Conservation (phyloP, 2,888 invertebrate genomes). For the Pogonocherus hispidulus region DNA sequence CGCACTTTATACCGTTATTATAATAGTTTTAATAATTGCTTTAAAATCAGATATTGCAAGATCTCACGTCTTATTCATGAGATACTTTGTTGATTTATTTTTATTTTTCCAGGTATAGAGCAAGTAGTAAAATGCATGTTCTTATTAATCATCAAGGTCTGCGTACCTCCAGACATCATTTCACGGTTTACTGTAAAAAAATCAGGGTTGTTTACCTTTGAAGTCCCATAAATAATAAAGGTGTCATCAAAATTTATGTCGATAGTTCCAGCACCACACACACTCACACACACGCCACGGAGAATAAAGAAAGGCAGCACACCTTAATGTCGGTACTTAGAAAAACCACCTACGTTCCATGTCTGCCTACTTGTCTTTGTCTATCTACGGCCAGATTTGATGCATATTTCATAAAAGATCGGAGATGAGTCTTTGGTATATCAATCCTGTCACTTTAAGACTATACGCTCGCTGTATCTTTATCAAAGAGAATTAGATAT, state of each 20-base stretch:
- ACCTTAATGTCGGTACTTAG: conserved; percentile 38
- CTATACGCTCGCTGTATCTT: too few species aligned
- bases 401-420: conserved; percentile 12
- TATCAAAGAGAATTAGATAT: too few species aligned
- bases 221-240: conserved; percentile 39
- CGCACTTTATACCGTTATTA: too few species aligned
- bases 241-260: conserved; percentile 46
- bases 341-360: conserved; percentile 31
- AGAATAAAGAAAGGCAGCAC: conserved; percentile 37
- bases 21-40: too few species aligned
- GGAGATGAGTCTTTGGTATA: background rate
- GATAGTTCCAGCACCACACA: conserved; percentile 38
- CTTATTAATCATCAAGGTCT: too few species aligned
- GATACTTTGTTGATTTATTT: too few species aligned
- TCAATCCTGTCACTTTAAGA: too few species aligned
- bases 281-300: conserved; percentile 35
- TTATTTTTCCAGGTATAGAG: too few species aligned
- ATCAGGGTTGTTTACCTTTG: conserved; percentile 35
- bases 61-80: too few species aligned
- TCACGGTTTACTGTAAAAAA: background rate
- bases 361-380: conserved; percentile 37
- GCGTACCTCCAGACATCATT: background rate
- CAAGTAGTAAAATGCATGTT: too few species aligned
- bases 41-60: too few species aligned
- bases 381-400: conserved; percentile 24